Conservation (phyloP, 2,888 invertebrate species). For the Cataglyphis altisquamis region DNA sequence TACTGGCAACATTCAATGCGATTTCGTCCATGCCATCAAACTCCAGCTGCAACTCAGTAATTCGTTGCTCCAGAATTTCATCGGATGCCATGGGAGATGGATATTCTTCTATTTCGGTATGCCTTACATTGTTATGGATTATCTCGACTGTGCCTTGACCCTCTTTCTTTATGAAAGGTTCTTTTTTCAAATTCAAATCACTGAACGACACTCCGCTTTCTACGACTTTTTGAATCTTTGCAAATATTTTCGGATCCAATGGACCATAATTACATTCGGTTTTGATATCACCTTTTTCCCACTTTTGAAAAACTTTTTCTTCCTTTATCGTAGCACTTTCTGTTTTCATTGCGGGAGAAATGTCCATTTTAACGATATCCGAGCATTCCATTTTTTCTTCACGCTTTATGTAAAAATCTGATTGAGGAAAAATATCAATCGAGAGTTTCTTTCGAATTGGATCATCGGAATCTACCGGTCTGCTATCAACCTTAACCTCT, state of each 20-base stretch:
- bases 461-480: constrained; percentile 85
- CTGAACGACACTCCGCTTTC: constrained; percentile 29
- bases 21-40: constrained; percentile 81
- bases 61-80: constrained; percentile 85
- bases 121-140: constrained; percentile 81
- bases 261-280: constrained; percentile 41
- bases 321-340: constrained; percentile 59
- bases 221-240: constrained; percentile 43
- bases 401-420: constrained; percentile 49
- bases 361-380: constrained; percentile 39
- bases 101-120: constrained; percentile 85
- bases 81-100: constrained; percentile 86
- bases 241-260: constrained; percentile 46
- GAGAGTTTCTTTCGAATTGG: constrained; percentile 65
- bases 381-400: constrained; percentile 46
- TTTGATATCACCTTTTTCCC: constrained; percentile 38
- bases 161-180: constrained; percentile 18
- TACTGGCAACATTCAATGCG: constrained; percentile 65
- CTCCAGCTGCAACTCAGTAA: constrained; percentile 86
- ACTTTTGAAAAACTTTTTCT: constrained; percentile 57
- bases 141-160: constrained; percentile 85
- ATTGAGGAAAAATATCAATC: constrained; percentile 51
- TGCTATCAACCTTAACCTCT: constrained; percentile 64
- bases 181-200: constrained; percentile 20
- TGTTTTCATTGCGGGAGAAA: constrained; percentile 26